Percentiles rank a stretch among this genome's conserved stretches.
phyloP scores from a whole-genome alignment of 2,113 vertebrate species.

The Riparia riparia region DNA sequence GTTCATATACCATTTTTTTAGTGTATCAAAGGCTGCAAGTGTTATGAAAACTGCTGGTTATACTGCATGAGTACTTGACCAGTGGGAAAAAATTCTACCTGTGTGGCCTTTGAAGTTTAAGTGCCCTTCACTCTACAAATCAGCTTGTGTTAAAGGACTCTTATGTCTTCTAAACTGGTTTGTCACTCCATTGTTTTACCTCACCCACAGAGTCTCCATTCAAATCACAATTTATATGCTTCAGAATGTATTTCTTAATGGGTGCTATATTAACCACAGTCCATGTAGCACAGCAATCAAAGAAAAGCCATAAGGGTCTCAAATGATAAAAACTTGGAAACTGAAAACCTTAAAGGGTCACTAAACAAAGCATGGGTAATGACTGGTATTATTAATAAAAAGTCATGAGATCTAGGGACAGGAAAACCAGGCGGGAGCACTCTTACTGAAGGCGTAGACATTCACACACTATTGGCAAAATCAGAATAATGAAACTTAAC shows the following conservation, averaged over 20 bases:
- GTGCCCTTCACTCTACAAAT: background rate
- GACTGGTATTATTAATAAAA: background rate
- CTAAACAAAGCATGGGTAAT: background rate
- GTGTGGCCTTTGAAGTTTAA: background rate
- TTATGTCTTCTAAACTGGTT: background rate
- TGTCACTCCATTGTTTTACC: background rate
- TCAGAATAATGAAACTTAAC: background rate
- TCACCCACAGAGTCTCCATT: background rate
- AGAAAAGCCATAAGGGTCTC: background rate
- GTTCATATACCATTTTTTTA: background rate
- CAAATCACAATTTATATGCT: background rate
- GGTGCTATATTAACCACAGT: background rate
- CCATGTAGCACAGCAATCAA: background rate
- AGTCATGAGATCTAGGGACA: background rate
- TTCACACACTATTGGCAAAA: background rate
- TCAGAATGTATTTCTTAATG: conserved; percentile 1
- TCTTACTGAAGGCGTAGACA: background rate
- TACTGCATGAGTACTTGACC: background rate
- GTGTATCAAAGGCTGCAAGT: background rate
- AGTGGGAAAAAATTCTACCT: background rate
- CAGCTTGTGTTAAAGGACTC: background rate
- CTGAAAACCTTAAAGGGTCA: background rate
- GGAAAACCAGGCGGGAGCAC: accelerated
- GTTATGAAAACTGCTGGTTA: background rate
- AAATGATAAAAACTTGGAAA: background rate